These are phyloP conservation scores for Phoebastria nigripes DNA, from an alignment of 2,797 vertebrate species.

Conservation along the genomic window DNA sequence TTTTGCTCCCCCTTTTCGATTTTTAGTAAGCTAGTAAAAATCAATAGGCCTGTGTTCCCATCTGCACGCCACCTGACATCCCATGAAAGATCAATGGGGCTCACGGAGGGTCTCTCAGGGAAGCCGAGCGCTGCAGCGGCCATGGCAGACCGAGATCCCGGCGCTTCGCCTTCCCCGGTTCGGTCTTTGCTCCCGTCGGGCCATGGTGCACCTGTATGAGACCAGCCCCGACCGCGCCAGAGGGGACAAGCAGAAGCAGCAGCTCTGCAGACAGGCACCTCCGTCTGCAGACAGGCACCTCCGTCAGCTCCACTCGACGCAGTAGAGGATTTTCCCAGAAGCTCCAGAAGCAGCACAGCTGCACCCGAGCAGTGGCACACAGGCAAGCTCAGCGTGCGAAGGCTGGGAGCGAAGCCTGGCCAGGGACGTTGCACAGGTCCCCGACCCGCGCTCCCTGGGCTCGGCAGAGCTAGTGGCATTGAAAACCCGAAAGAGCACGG, in stretches of 20 bases:
- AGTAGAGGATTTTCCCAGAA: neutral
- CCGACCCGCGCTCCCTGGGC: neutral
- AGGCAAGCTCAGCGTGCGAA: accelerated
- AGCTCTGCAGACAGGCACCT: neutral
- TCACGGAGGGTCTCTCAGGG: neutral
- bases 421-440: neutral
- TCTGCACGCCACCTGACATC: neutral
- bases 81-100: neutral
- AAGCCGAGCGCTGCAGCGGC: neutral
- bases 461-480: too few relatives aligned
- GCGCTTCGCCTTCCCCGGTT: neutral
- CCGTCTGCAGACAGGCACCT: accelerated
- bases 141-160: neutral
- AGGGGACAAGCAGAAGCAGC: neutral
- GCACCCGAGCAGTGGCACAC: accelerated
- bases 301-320: accelerated
- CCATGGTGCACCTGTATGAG: neutral
- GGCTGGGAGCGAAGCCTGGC: neutral
- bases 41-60: neutral
- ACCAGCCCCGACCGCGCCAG: neutral
- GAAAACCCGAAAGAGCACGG: accelerated
- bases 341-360: neutral
- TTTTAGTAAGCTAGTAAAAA: conserved; percentile 29
- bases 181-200: neutral
- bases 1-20: conserved; percentile 8